Evolutionary conservation across 2,888 invertebrate genomes (phyloP).

Genomic region (Arctia plantaginis): DNA sequence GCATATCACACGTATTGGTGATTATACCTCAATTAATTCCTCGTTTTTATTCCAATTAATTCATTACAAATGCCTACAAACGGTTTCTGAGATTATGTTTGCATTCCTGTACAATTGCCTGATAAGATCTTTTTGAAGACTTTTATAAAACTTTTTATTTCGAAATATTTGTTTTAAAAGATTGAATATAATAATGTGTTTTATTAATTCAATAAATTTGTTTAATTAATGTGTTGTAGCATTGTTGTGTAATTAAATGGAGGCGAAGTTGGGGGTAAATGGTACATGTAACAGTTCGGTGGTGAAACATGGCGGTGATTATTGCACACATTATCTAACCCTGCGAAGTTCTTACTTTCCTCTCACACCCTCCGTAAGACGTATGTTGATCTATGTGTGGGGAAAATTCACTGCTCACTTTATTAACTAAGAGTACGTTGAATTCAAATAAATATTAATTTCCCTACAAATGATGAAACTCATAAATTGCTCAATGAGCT

Average conservation of each 20-base stretch:
- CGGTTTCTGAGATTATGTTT: constrained; percentile 50
- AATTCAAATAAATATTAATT: neutral
- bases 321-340: constrained; percentile 78
- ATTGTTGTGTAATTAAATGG: constrained; percentile 75
- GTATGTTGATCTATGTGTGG: constrained; percentile 61
- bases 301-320: constrained; percentile 78
- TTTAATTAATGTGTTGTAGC: constrained; percentile 70
- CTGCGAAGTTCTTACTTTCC: constrained; percentile 58
- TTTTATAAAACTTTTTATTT: neutral
- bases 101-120: constrained; percentile 49
- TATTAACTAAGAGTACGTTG: constrained; percentile 20
- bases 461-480: constrained; percentile 17
- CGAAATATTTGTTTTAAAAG: constrained; percentile 11
- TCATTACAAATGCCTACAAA: constrained; percentile 54
- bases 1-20: constrained; percentile 62
- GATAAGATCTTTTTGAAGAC: constrained; percentile 36
- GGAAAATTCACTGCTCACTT: constrained; percentile 29
- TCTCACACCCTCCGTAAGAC: constrained; percentile 53
- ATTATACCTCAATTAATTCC: constrained; percentile 66
- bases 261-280: constrained; percentile 66
- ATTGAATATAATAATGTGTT: constrained; percentile 22
- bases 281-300: constrained; percentile 66
- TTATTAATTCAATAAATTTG: constrained; percentile 66
- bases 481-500: constrained; percentile 25
- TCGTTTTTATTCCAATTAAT: constrained; percentile 63